Base-by-base conservation (phyloP, 2,888 invertebrate genomes). In the Drosophila yooni region DNA sequence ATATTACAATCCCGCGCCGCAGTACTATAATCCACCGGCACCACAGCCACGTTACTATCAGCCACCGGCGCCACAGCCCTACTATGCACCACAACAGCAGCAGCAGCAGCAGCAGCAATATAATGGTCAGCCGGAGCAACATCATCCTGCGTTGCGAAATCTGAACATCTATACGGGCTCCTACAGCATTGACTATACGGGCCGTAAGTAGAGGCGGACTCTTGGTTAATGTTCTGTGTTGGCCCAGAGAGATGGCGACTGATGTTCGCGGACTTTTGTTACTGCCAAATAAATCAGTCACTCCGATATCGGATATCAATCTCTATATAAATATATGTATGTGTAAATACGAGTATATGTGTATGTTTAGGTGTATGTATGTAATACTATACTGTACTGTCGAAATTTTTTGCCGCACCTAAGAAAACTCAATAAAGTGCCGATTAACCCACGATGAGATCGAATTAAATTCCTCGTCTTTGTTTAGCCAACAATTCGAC, bases 151-250 rank as follows among this genome's bases (percentile, higher is more conserved):
- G 1, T 64, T 93, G 27, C 94, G 95, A 76, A 96, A 96, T 90
- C 94, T 96, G 74, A 96, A 97, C 89, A 95, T 96, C 51, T 95
- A 94, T 91, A 95, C 95, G 70, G 97, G 97, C 25, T 97, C 97
- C 7, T 97, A 97, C 92, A 95, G 96, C 76, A 95, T 97, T 77
- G 95, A 96, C 90, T 97, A 96, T 91, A 95, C 95, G 85, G 95
- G 95, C 90, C 94, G 94, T 89, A 93, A 92, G 81, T 92, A 91
- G 76, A 29, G 52, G 1, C 13, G 29, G 18, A 50, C 10, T 25
- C 21, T 40, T 27, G 48, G 36, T 27, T 58, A 40, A 46, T 34
- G 50, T 43, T 72, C 46, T 29, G 46, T 80, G 21, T 51, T 69
- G 72, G 62, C 62, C 65, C 66, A 75, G 73, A 76, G 79, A 81